These are phyloP conservation scores for Ploceus nigricollis DNA, from an alignment of 2,113 vertebrate genomes.

Conservation along the genomic window DNA sequence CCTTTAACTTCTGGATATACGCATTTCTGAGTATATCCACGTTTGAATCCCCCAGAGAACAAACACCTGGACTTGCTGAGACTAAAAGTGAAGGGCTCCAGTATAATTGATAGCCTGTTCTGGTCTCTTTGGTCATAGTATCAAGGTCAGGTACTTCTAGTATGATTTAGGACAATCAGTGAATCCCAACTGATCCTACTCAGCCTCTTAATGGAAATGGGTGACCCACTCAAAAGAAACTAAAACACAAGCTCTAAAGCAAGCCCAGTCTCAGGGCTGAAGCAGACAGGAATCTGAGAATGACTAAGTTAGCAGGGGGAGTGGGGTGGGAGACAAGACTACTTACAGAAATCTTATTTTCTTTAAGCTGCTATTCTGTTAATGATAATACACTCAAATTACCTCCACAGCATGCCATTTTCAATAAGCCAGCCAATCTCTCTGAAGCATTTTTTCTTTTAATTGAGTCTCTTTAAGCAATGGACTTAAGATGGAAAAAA, in stretches of 20 bases:
- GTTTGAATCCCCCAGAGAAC: background rate
- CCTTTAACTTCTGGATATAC: background rate
- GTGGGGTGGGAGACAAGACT: background rate
- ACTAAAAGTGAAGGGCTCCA: background rate
- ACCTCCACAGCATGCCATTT: background rate
- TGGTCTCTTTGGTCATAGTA: background rate
- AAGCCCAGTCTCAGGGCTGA: background rate
- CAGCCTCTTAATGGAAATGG: background rate
- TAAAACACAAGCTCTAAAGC: background rate
- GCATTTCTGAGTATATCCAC: background rate
- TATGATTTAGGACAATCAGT: background rate
- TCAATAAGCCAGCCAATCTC: background rate
- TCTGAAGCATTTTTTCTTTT: background rate
- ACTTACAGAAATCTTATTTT: background rate
- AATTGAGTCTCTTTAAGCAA: background rate
- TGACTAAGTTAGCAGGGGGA: background rate
- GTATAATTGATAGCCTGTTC: background rate
- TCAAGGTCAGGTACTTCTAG: background rate
- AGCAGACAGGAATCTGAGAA: background rate
- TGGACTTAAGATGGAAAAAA: background rate
- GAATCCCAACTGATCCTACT: background rate
- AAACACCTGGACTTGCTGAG: background rate
- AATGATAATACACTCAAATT: background rate
- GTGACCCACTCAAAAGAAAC: background rate
- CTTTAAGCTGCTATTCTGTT: background rate